Evolutionary conservation across 2,113 vertebrate species (phyloP), one percentile per base, ranked within the genome.

Genomic region (Puma concolor): DNA sequence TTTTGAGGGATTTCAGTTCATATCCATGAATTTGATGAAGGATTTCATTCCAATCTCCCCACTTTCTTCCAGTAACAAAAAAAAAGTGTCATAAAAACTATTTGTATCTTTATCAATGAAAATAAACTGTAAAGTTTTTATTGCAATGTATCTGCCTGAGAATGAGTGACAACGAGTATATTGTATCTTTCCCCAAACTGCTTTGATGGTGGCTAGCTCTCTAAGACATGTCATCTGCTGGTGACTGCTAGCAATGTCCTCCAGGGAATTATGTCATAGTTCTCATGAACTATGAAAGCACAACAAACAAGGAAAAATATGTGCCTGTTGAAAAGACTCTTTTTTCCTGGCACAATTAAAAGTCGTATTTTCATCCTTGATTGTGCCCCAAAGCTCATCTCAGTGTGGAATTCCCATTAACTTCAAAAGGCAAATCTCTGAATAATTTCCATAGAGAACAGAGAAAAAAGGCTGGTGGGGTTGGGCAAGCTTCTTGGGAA

Each of bases 351-450:
- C 31, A 94, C 69, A 96, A 97, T 87, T 69, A 85, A 91, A 93
- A 96, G 88, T 87, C 93, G 41, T 54, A 90, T 85, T 93, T 97
- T 96, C 77, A 86, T 77, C 83, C 84, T 94, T 2, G 12, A 57
- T 67, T 63, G n/a, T 93, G 63, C 82, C 90, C 74, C 80, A 79
- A 44, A 97, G 86, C 82, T 87, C 93, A 85, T 88, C 95, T 94
- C 71, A 87, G 41, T 64, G 77, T 95, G 84, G 92, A 96, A 97
- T 97, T 79, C 83, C 93, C 87, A 92, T 82, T 94, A 97, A 94
- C 92, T 93, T 97, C 97, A 96, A 97, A 97, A 97, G 84, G 90
- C 89, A 92, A 80, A 77, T 66, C n/a, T 67, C 64, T 41, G 66
- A 91, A 82, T 85, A 60, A 88, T 91, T 96, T 88, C 95, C 92